phyloP scores from a whole-genome alignment of 2,888 invertebrate species.

The Andrena fulva region DNA sequence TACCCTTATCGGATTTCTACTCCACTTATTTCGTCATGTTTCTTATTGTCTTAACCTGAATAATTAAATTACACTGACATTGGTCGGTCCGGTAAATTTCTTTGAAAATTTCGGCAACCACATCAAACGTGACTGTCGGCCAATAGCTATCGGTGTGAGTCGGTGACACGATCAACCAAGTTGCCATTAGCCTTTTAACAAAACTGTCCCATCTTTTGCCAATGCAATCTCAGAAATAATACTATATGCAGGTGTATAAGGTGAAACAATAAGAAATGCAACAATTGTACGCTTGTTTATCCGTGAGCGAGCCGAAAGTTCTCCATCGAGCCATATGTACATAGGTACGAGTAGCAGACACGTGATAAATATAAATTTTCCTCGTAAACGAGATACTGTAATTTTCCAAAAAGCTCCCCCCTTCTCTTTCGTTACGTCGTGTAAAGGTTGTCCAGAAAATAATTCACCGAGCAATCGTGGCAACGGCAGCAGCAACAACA shows the following conservation, averaged over 20 bases:
- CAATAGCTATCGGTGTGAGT: too few species aligned
- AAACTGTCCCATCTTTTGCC: too few species aligned
- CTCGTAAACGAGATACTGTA: constrained; percentile 75
- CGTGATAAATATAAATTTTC: constrained; percentile 60
- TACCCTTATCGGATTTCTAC: background rate
- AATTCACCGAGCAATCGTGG: constrained; percentile 77
- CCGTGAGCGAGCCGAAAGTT: background rate
- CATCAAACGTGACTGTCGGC: too few species aligned
- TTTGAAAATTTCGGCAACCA: too few species aligned
- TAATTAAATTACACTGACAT: too few species aligned
- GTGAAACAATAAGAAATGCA: too few species aligned
- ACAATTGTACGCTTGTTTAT: background rate
- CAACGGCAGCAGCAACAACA: constrained; percentile 51
- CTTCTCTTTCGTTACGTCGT: constrained; percentile 48
- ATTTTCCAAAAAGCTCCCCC: constrained; percentile 81
- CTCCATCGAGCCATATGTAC: background rate
- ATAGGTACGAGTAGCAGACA: background rate
- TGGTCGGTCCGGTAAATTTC: too few species aligned
- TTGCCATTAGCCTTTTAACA: too few species aligned
- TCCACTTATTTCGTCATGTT: background rate
- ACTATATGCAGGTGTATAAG: too few species aligned
- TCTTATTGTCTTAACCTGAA: too few species aligned
- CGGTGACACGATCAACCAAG: too few species aligned
- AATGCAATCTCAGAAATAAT: too few species aligned
- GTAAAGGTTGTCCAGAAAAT: constrained; percentile 76